These are phyloP conservation scores for Rhaphigaster nebulosa DNA, from an alignment of 2,888 invertebrate species.

Conservation along the genomic window DNA sequence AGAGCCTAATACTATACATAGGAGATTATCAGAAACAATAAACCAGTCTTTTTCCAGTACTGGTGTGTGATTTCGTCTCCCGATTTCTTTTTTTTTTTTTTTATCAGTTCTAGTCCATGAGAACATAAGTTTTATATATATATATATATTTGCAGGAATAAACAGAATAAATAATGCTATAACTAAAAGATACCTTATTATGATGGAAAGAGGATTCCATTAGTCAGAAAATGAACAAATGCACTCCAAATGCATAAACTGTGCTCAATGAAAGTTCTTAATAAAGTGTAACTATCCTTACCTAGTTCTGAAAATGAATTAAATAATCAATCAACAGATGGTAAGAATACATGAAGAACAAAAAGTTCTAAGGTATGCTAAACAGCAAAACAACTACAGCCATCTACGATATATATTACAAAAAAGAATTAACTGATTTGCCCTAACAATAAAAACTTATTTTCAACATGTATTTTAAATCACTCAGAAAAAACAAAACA, in stretches of 20 bases:
- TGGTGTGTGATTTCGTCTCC: too few species aligned
- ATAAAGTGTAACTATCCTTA: constrained; percentile 5
- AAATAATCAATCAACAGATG: constrained; percentile 10
- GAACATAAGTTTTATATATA: too few species aligned
- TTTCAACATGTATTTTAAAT: neutral
- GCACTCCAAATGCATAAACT: constrained; percentile 31
- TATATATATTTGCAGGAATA: neutral
- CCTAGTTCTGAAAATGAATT: constrained; percentile 27
- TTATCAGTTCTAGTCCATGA: too few species aligned
- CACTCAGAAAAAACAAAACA: neutral
- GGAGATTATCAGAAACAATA: too few species aligned
- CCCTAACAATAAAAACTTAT: neutral
- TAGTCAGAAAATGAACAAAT: constrained; percentile 31
- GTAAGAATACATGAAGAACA: neutral
- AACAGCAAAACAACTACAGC: neutral
- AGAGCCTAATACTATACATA: too few species aligned
- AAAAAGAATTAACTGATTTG: neutral
- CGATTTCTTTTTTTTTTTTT: too few species aligned
- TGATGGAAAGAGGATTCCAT: constrained; percentile 20
- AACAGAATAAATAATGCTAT: neutral
- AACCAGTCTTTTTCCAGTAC: too few species aligned
- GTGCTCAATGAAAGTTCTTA: constrained; percentile 12
- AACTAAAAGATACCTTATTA: constrained; percentile 10
- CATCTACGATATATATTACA: neutral
- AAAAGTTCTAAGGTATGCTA: neutral